Evolutionary conservation across 2,888 invertebrate genomes (phyloP).

Genomic region (Noctua comes): DNA sequence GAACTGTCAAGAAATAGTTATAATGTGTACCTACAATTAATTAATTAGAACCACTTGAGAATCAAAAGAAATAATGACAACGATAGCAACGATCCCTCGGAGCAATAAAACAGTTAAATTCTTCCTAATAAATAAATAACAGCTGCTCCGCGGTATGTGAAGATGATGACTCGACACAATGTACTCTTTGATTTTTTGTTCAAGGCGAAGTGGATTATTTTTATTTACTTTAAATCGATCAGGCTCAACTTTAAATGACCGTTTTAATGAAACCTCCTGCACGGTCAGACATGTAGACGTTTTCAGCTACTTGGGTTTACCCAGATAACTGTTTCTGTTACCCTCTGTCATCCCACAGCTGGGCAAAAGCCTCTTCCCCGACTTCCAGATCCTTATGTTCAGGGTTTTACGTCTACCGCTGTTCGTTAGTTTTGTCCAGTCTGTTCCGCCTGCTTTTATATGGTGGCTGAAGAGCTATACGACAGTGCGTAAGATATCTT

Average conservation of each 20-base stretch:
- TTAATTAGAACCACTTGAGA: slow-evolving; percentile 1
- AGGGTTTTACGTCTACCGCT: background rate
- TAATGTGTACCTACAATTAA: background rate
- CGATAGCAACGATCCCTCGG: background rate
- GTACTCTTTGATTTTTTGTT: slow-evolving; percentile 24
- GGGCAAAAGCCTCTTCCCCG: background rate
- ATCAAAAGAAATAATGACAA: background rate
- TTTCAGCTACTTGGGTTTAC: background rate
- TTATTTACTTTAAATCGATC: slow-evolving; percentile 46
- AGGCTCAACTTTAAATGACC: slow-evolving; percentile 7
- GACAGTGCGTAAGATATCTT: background rate
- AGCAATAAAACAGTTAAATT: slow-evolving; percentile 21
- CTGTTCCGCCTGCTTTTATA: background rate
- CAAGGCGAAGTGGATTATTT: slow-evolving; percentile 31
- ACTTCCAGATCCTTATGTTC: background rate
- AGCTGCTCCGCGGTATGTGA: slow-evolving; percentile 29
- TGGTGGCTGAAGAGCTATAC: background rate
- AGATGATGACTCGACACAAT: slow-evolving; percentile 37
- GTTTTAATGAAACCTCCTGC: slow-evolving; percentile 1
- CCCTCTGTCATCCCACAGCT: background rate
- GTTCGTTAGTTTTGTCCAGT: background rate
- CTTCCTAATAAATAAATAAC: slow-evolving; percentile 10
- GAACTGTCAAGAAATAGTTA: background rate
- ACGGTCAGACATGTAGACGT: background rate
- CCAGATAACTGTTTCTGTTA: background rate